Evolutionary conservation across 1,140 invertebrate species (phyloP).

Genomic region (Drosophila quadrilineata): DNA sequence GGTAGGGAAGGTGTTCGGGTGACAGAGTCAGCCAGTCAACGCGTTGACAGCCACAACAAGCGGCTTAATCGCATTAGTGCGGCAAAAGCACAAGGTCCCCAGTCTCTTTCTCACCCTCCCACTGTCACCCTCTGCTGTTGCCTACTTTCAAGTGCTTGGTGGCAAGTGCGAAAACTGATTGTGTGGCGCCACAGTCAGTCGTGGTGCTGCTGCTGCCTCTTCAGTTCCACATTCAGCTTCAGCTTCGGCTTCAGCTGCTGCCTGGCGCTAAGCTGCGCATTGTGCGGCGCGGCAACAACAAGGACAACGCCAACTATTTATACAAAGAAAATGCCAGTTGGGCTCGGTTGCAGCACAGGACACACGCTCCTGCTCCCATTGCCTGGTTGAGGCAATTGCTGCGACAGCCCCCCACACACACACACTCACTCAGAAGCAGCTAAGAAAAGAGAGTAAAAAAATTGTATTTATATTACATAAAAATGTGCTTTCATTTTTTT

Average conservation of each 20-base stretch:
- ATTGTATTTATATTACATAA: constrained; percentile 77
- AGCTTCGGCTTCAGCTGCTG: constrained; percentile 19
- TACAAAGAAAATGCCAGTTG: constrained; percentile 56
- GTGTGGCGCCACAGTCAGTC: constrained; percentile 42
- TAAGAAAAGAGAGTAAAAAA: constrained; percentile 1
- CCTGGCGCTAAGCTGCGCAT: constrained; percentile 48
- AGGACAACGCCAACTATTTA: constrained; percentile 59
- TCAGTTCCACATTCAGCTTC: not conserved
- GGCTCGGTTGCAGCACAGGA: no score
- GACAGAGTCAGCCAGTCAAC: constrained; percentile 60
- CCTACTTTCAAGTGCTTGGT: constrained; percentile 15
- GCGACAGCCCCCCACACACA: constrained; percentile 25
- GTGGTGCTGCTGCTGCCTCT: not conserved
- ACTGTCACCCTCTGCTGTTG: not conserved
- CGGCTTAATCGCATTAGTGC: constrained; percentile 78
- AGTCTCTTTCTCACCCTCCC: not conserved
- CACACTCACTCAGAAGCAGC: constrained; percentile 41
- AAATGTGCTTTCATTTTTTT: constrained; percentile 41
- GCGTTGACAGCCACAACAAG: constrained; percentile 79
- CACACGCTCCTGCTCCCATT: constrained; percentile 4
- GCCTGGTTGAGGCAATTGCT: constrained; percentile 36
- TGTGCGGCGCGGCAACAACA: constrained; percentile 42
- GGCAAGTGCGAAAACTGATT: constrained; percentile 77
- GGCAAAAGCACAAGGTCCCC: constrained; percentile 25
- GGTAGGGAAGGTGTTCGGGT: not conserved